Conservation (phyloP, 2,888 invertebrate species). For the Drosophila pegasa region DNA sequence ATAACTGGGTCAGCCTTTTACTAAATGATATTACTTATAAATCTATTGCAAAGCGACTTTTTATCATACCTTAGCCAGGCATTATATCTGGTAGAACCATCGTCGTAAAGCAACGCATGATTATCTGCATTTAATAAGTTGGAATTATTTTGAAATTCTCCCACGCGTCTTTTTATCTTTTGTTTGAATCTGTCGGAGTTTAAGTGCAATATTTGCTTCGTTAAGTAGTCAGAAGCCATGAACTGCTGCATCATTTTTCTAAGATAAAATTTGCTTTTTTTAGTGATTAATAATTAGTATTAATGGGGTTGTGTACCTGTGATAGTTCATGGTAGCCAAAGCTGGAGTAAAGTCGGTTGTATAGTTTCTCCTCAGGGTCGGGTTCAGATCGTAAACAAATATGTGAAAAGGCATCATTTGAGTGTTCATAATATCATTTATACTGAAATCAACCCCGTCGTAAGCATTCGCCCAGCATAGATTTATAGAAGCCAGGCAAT, state of each 20-base stretch:
- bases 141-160: conserved; percentile 30
- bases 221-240: conserved; percentile 50
- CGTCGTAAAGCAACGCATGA: conserved; percentile 31
- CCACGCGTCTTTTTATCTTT: conserved; percentile 38
- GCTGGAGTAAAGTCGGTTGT: conserved; percentile 25
- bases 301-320: conserved; percentile 29
- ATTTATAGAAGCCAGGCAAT: background rate
- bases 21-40: too few species aligned
- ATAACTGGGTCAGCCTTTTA: too few species aligned
- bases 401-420: conserved; percentile 45
- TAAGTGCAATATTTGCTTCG: conserved; percentile 41
- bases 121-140: conserved; percentile 1
- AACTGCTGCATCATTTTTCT: conserved; percentile 60
- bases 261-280: background rate
- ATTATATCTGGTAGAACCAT: conserved; percentile 40
- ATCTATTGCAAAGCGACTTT: too few species aligned
- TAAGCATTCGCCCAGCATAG: background rate
- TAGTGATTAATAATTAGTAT: background rate
- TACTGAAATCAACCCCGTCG: conserved; percentile 29
- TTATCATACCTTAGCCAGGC: conserved; percentile 31
- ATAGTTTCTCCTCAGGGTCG: conserved; percentile 1
- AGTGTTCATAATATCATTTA: conserved; percentile 46
- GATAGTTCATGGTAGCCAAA: conserved; percentile 41
- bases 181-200: background rate
- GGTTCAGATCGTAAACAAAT: conserved; percentile 20